Base-by-base conservation (phyloP, 2,797 vertebrate species). In the Taeniopygia guttata region DNA sequence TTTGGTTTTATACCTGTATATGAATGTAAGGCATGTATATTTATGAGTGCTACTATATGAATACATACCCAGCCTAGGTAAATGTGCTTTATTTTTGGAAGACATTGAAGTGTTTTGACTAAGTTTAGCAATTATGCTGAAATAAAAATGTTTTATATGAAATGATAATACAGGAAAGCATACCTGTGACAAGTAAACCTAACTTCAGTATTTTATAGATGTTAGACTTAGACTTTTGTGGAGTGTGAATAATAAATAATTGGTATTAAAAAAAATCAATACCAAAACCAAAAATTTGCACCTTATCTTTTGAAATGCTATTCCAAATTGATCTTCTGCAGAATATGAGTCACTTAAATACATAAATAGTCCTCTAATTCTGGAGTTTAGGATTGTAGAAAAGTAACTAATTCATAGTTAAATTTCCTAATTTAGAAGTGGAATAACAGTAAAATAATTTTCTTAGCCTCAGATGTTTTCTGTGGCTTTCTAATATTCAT, bases 161-260 rank as follows among this genome's bases (percentile, higher is more conserved):
- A 63, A 62, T 27, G 0, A 46, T 29, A 32, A 1, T 40, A 29
- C 22, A 59, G 11, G 21, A 63, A 84, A 84, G 30, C 2, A 1
- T 27, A 75, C 6, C 17, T 68, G 10, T 46, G 54, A 20, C 16
- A 81, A 45, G 3, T 60, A 30, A 13, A 70, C 58, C 13, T 43
- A 54, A 77, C 16, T 66, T 42, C 4, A 58, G 5, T 42, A 54
- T 74, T 82, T 38, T 54, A 64, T 23, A 68, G 36, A 48, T 8
- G 8, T 38, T 62, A 62, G 30, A 36, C 2, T 2, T 56, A 38
- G 36, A 38, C 36, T 66, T 29, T 25, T 51, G 7, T 52, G 15
- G 29, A 34, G 72, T 74, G 7, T 7, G 3, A 16, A 54, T 36
- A 26, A 16, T 55, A 85, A 90, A 49, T 6, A 58, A 69, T 1